Base-by-base conservation (phyloP, 2,888 invertebrate species). In the Empis stercorea region DNA sequence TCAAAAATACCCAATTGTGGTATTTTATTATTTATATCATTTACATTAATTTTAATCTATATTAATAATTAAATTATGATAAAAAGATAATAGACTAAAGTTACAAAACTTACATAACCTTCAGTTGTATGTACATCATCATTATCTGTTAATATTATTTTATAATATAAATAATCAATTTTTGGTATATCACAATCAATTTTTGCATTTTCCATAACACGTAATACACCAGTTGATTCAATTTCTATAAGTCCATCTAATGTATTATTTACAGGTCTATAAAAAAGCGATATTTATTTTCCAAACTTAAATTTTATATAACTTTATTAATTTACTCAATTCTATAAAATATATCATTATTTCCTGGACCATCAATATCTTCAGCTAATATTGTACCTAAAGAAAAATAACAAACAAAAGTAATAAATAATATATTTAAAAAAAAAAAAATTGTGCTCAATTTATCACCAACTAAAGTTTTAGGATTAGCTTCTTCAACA, bases 321-420 rank as follows among this genome's bases (percentile, higher is more conserved):
- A 20, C 5, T 20, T 20, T 4, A 20, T 20, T 20, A 4, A 5
- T 5, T 4, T 27, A 27, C 23, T 27, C 7, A 27, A 27, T 27
- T 7, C 64, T 64, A 60, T 78, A 81, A 5, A 68, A 69, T 30
- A 81, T 71, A 58, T 71, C 70, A 61, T 78, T 77, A 60, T 73
- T 73, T 3, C 73, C 68, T 0, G 75, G 74, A 0, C 78, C 78
- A 60, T 81, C 81, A 46, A 71, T 71, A 62, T 81, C 81, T 0
- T 68, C 73, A 6, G 37, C 27, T 15, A 36, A 16, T 20, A 42
- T 32, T 30, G 9, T 34, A 39, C 14, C 30, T 46, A 40, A n/a
- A n/a, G n/a, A n/a, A n/a, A n/a, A n/a, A n/a, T n/a, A n/a, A n/a
- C n/a, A n/a, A n/a, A n/a, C n/a, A n/a, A n/a, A n/a, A n/a, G n/a